phyloP scores from a whole-genome alignment of 1,140 invertebrate species.

The Apis cerana region DNA sequence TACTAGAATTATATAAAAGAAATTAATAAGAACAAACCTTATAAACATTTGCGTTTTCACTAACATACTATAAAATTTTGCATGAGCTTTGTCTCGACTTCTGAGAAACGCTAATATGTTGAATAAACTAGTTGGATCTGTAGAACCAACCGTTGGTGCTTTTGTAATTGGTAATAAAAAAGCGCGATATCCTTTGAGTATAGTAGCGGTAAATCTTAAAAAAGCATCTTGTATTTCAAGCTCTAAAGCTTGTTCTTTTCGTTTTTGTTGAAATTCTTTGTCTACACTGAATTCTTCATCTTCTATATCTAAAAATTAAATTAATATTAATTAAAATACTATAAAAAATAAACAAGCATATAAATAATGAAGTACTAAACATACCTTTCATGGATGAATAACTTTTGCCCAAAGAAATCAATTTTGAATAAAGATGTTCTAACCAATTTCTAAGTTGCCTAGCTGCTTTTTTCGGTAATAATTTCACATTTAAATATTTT shows the following conservation, averaged over 20 bases:
- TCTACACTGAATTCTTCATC: conserved; percentile 83
- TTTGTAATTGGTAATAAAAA: conserved; percentile 97
- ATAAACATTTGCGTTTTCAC: conserved; percentile 99
- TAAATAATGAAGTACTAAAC: background rate
- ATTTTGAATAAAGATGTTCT: conserved; percentile 85
- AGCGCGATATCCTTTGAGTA: conserved; percentile 94
- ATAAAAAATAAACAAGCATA: background rate
- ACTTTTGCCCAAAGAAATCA: conserved; percentile 75
- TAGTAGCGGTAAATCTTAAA: conserved; percentile 96
- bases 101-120: conserved; percentile 92
- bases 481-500: conserved; percentile 89
- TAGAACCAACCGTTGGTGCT: conserved; percentile 95
- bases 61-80: conserved; percentile 94
- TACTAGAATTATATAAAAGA: background rate
- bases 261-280: conserved; percentile 87
- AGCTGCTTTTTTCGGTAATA: conserved; percentile 94
- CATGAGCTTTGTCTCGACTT: conserved; percentile 89
- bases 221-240: conserved; percentile 98
- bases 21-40: conserved; percentile 64
- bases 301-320: conserved; percentile 53
- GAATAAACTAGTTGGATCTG: conserved; percentile 96
- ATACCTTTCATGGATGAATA: conserved; percentile 77
- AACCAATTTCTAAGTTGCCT: conserved; percentile 89
- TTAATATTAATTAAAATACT: background rate
- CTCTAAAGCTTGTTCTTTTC: conserved; percentile 91